Evolutionary conservation across 2,888 invertebrate genomes (phyloP).

Genomic region (Drosophila mimica): DNA sequence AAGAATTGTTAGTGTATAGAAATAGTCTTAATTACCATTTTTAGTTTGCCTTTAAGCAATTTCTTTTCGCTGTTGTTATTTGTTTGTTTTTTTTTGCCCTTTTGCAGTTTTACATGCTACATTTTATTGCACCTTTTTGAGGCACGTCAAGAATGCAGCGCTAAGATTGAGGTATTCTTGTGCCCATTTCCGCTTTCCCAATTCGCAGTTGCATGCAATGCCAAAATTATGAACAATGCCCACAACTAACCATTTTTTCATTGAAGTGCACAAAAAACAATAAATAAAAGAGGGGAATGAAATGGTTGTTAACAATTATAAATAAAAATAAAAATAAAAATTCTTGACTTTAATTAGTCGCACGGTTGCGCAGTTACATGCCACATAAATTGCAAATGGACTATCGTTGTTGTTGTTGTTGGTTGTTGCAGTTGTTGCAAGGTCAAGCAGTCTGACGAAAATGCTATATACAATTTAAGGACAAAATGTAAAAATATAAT

Average conservation of each 20-base stretch:
- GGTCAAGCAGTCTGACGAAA: slow-evolving; percentile 41
- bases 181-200: slow-evolving; percentile 6
- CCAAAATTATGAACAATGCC: slow-evolving; percentile 45
- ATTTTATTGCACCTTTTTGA: slow-evolving; percentile 68
- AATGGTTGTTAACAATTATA: slow-evolving; percentile 18
- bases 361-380: slow-evolving; percentile 65
- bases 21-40: not conserved
- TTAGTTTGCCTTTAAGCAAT: slow-evolving; percentile 2
- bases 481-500: slow-evolving; percentile 9
- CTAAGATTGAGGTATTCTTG: slow-evolving; percentile 42
- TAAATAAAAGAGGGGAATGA: slow-evolving; percentile 1
- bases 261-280: slow-evolving; percentile 16
- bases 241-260: slow-evolving; percentile 23
- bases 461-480: slow-evolving; percentile 26
- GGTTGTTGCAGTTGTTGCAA: slow-evolving; percentile 30
- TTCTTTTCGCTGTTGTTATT: slow-evolving; percentile 30
- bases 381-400: slow-evolving; percentile 56
- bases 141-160: slow-evolving; percentile 34
- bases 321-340: slow-evolving; percentile 5
- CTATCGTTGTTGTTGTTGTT: slow-evolving; percentile 46
- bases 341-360: slow-evolving; percentile 64
- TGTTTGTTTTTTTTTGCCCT: slow-evolving; percentile 15
- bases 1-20: not conserved
- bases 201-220: slow-evolving; percentile 50
- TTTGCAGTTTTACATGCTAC: slow-evolving; percentile 11